Conservation (phyloP, 2,888 invertebrate genomes). For the Macrosiphum euphorbiae region DNA sequence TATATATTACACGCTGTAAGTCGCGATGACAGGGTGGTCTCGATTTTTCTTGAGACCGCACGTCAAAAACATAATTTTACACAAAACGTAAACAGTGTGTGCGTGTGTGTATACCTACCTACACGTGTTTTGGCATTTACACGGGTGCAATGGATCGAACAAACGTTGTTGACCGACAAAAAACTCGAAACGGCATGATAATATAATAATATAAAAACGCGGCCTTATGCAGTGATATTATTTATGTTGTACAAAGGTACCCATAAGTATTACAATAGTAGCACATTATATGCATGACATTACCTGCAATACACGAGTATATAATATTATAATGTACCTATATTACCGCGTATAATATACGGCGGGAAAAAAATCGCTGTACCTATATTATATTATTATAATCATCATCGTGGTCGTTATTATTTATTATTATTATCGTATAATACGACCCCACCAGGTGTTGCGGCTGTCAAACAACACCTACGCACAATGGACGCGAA, state of each 20-base stretch:
- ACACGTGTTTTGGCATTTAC: constrained; percentile 1
- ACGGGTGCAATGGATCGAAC: constrained; percentile 2
- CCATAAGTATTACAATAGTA: not conserved
- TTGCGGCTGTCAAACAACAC: constrained; percentile 28
- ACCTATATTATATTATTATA: not conserved
- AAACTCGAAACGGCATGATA: constrained; percentile 24
- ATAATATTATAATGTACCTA: not conserved
- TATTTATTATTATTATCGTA: constrained; percentile 14
- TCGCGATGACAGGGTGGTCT: constrained; percentile 21
- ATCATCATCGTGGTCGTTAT: not conserved
- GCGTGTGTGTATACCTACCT: not conserved
- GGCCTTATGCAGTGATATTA: not conserved
- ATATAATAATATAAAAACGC: not conserved
- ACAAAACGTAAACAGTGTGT: not conserved
- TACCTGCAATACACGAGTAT: not conserved
- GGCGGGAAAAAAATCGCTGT: not conserved
- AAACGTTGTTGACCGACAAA: constrained; percentile 52
- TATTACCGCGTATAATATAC: not conserved
- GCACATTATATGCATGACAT: not conserved
- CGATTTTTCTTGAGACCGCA: not conserved
- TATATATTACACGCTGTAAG: not conserved
- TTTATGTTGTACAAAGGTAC: not conserved
- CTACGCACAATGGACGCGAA: constrained; percentile 41
- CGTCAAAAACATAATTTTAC: not conserved
- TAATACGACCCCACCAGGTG: constrained; percentile 44